Evolutionary conservation across 2,113 vertebrate species (phyloP), one percentile per base, ranked within the genome.

Genomic region (Australoheros scitulus): DNA sequence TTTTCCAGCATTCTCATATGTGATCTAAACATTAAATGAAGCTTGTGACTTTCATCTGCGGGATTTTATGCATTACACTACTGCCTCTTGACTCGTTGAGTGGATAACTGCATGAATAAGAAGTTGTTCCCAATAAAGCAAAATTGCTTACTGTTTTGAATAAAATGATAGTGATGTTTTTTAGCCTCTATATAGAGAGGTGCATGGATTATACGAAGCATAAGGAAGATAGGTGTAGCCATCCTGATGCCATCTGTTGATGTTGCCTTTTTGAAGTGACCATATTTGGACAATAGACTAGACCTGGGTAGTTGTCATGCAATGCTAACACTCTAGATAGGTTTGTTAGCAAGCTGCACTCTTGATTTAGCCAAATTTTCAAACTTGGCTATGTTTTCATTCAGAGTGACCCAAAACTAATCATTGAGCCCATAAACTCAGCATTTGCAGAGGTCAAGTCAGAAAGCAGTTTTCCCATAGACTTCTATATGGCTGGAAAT

Each of bases 351-450:
- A 70, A 52, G 26, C 65, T 70, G 24, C 43, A 11, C 15, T 70
- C 5, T 29, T 70, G 50, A 18, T 68, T 68, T 8, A 68, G 22
- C 41, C 9, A 11, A 22, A 47, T 68, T 50, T 1, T 47, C 47
- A 18, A 26, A 68, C 2, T 15, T 2, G 47, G 11, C 9, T 29
- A 7, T 29, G 14, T 15, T 70, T 29, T 70, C 0, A 0, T 20
- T 26, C 24, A 29, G 24, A 50, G 47, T 70, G 3, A 50, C 29
- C 24, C 41, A 20, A 29, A 70, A 50, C 15, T 10, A 50, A 15
- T 29, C 41, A 64, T 11, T 22, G 0, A n/a, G 61, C 20, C 34
- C 11, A 38, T 7, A 64, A 64, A 64, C 36, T 22, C 36, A 6
- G 20, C 20, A 15, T 50, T 70, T 29, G 15, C 64, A 29, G 41